Evolutionary conservation across 2,113 vertebrate genomes (phyloP).

Genomic region (Dicrurus megarhynchus): DNA sequence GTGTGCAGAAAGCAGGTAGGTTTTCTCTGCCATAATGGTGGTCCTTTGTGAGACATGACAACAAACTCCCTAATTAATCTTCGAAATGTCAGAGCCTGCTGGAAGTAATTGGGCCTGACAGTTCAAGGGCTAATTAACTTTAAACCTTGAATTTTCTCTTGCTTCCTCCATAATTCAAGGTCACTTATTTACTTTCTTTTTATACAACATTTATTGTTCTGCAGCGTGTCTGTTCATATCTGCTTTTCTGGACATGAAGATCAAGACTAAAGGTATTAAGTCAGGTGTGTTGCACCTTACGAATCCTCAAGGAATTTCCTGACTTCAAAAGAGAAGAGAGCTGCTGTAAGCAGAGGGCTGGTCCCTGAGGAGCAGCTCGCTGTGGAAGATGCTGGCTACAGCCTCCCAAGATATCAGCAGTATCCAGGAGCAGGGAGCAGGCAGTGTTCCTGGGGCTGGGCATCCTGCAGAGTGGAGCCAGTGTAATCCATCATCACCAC

Average conservation of each 20-base stretch:
- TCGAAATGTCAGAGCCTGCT: constrained; percentile 71
- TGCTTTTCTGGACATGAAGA: background rate
- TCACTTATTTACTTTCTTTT: constrained; percentile 50
- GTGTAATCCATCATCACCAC: background rate
- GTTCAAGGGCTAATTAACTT: constrained; percentile 76
- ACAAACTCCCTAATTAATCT: constrained; percentile 71
- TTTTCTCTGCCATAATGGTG: background rate
- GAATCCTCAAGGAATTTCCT: background rate
- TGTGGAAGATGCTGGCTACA: background rate
- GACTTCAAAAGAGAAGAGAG: background rate
- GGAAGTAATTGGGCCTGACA: constrained; percentile 67
- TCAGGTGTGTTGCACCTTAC: background rate
- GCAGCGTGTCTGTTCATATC: background rate
- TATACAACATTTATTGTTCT: background rate
- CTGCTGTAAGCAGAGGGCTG: background rate
- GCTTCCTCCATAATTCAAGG: constrained; percentile 45
- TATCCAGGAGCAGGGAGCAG: background rate
- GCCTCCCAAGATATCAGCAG: background rate
- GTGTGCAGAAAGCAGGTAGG: constrained; percentile 26
- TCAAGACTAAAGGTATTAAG: background rate
- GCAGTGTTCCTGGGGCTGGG: background rate
- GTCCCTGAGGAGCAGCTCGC: background rate
- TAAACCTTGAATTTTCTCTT: constrained; percentile 50
- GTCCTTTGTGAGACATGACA: constrained; percentile 64
- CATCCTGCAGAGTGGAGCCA: background rate